Evolutionary conservation across 2,797 vertebrate species (phyloP).

Genomic region (Eutrigla gurnardus): DNA sequence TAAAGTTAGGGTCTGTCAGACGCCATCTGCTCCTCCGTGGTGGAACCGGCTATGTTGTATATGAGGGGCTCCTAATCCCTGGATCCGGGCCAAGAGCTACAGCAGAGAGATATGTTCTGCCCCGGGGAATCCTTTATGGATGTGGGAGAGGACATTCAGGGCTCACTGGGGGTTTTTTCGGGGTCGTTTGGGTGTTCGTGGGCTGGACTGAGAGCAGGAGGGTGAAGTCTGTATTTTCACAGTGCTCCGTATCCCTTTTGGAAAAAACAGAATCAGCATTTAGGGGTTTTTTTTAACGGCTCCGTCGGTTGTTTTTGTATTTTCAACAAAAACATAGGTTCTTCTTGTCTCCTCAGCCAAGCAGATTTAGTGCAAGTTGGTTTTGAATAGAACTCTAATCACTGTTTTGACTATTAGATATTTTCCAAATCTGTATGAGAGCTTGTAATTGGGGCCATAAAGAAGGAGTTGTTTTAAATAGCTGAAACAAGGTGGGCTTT

Average conservation of each 20-base stretch:
- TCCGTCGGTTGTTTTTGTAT: neutral
- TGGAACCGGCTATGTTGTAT: constrained; percentile 17
- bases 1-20: constrained; percentile 29
- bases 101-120: constrained; percentile 40
- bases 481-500: constrained; percentile 8
- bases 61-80: constrained; percentile 47
- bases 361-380: neutral
- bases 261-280: constrained; percentile 10
- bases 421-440: constrained; percentile 4
- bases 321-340: neutral
- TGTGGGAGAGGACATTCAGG: constrained; percentile 35
- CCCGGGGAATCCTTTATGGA: constrained; percentile 52
- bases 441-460: constrained; percentile 9
- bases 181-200: constrained; percentile 35
- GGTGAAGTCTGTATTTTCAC: constrained; percentile 46
- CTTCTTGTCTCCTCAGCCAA: neutral
- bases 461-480: constrained; percentile 26
- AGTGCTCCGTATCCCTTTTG: neutral
- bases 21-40: constrained; percentile 49
- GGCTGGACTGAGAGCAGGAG: constrained; percentile 26
- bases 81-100: constrained; percentile 65
- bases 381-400: neutral
- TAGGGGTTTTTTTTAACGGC: neutral
- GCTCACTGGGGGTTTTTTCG: constrained; percentile 43
- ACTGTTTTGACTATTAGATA: constrained; percentile 9